phyloP scores from a whole-genome alignment of 2,888 invertebrate species.

The Lithophane socia region DNA sequence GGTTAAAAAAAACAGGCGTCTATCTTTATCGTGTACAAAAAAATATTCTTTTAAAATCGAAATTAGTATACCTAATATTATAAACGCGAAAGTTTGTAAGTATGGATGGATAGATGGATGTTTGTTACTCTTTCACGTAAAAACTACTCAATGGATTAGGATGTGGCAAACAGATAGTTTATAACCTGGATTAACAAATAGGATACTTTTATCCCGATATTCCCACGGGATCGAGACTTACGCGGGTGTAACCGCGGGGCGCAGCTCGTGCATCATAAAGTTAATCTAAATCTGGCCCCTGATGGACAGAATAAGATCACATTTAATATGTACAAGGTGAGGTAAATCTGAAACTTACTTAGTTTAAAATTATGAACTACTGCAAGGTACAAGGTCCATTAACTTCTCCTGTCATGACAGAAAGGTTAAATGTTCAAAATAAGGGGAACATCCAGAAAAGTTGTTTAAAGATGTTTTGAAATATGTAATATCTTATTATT shows the following conservation, averaged over 20 bases:
- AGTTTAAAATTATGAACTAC: not conserved
- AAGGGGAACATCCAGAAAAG: not conserved
- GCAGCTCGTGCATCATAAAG: not conserved
- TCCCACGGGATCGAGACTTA: too few species aligned
- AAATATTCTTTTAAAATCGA: too few species aligned
- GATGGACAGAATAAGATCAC: not conserved
- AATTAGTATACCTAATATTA: too few species aligned
- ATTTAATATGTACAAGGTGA: not conserved
- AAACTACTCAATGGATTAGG: too few species aligned
- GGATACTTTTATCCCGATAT: too few species aligned
- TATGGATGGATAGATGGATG: too few species aligned
- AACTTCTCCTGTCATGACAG: not conserved
- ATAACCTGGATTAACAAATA: too few species aligned
- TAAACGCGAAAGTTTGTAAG: too few species aligned
- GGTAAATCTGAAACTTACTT: not conserved
- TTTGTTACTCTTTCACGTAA: too few species aligned
- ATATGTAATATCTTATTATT: not conserved
- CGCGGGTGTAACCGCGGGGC: too few species aligned
- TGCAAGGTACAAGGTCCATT: not conserved
- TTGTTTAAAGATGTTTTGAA: not conserved
- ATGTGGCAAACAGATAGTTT: too few species aligned
- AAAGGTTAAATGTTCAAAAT: not conserved
- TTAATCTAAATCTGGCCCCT: not conserved
- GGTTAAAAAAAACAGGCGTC: not conserved
- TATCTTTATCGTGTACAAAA: not conserved